Evolutionary conservation across 2,888 invertebrate species (phyloP), one percentile per base, ranked within the genome.

Genomic region (Chelonus formosanus): DNA sequence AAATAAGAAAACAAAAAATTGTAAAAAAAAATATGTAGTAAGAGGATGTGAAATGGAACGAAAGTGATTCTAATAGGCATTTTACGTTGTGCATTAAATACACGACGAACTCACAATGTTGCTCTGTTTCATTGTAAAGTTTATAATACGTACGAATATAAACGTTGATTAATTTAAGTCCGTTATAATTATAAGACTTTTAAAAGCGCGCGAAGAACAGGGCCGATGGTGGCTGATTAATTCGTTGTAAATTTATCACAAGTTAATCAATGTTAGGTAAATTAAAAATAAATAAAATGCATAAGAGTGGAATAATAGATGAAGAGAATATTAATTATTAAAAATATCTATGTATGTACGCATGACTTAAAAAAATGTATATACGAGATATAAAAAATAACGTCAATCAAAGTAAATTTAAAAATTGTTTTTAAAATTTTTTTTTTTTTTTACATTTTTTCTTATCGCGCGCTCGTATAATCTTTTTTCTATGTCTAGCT

Each of bases 91-190:
- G 65, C 60, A 57, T 60, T 44, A 63, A 60, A 60, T 58, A 55
- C 52, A 69, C 67, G 67, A 68, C 35, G 10, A 40, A 67, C 67
- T 67, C 61, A 70, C 64, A 70, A 73, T 63, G 76, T 78, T 76
- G 75, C 77, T 79, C 78, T 76, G 78, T 79, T 79, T 76, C 73
- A 76, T 80, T 81, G 78, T 78, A 81, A 80, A 79, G 77, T 80
- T 81, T 80, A 77, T 78, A 76, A 70, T 69, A 67, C 53, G 60
- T 70, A 71, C 67, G 73, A 71, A 73, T 72, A 74, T 71, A 74
- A 69, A 73, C 77, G 80, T 80, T 80, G 74, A 77, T 80, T 78
- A 77, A 69, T 78, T 76, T 80, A 80, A 77, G 75, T 75, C 75
- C 79, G 77, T 80, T 78, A 75, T 74, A 70, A 74, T 75, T 73